Percentiles rank a stretch among this genome's conserved stretches.
phyloP scores from a whole-genome alignment of 2,113 vertebrate genomes.

The Bos javanicus region DNA sequence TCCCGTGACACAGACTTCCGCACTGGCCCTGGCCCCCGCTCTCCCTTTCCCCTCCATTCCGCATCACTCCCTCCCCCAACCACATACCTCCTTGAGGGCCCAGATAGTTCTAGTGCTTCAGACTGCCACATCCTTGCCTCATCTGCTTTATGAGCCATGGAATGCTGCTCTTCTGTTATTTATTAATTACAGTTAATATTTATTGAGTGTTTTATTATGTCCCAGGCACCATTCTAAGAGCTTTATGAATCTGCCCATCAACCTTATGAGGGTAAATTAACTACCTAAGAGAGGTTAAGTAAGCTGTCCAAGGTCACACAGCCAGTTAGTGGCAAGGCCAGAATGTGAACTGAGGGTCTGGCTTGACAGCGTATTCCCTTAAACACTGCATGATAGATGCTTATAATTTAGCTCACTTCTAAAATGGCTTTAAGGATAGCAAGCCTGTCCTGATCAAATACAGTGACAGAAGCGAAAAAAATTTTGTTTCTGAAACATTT shows the following conservation, averaged over 20 bases:
- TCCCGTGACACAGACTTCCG: background rate
- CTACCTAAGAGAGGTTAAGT: background rate
- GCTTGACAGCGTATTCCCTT: background rate
- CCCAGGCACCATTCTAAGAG: background rate
- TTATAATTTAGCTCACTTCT: background rate
- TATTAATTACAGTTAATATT: background rate
- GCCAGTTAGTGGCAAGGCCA: background rate
- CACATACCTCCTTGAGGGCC: background rate
- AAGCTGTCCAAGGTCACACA: background rate
- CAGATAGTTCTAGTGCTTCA: background rate
- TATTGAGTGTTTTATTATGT: background rate
- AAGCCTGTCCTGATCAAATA: background rate
- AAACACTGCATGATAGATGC: background rate
- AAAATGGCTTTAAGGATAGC: background rate
- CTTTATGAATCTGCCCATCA: background rate
- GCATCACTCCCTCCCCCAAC: too few relatives aligned
- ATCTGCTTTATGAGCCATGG: background rate
- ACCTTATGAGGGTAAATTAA: background rate
- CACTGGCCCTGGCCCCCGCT: background rate
- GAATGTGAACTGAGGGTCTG: background rate
- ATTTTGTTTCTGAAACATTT: background rate
- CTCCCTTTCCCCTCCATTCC: background rate
- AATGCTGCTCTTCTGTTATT: background rate
- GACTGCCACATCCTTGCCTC: background rate
- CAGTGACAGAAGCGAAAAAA: background rate